Evolutionary conservation across 2,888 invertebrate genomes (phyloP), one percentile per base, ranked within the genome.

Genomic region (Tetranychus piercei): DNA sequence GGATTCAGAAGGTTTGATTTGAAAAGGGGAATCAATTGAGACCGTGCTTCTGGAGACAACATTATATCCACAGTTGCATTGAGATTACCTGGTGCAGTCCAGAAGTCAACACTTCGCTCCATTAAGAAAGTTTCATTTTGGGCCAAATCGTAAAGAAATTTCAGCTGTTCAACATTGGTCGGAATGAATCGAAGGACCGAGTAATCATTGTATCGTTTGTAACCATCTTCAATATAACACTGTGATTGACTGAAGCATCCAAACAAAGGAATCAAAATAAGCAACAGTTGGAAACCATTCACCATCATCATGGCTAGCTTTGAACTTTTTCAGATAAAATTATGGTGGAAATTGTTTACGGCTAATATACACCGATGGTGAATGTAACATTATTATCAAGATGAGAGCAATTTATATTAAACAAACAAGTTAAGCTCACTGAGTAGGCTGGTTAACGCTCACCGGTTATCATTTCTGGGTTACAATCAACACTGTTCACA

Each of bases 1-100:
- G 86, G 90, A 34, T 85, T 81, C 75, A 91, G 86, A 74, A 87
- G 86, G 77, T 87, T 86, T 66, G 86, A 84, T 75, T 84, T 83
- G 64, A 92, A 85, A 75, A 86, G 83, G 73, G 86, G 83, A 74
- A 87, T 85, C 2, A 90, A 88, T 77, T 86, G 86, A 72, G 75
- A 74, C 22, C 78, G 86, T 4, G 80, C 84, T 76, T 87, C 86
- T 1, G 90, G 89, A 0, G 90, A 87, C 15, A 91, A 87, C 73
- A 91, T 85, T 6, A 91, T 83, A 80, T 91, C 91, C 0, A 79
- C 76, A 1, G 76, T 71, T 43, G 76, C 75, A 45, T 78, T 77
- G 64, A 77, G 71, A 15, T 8, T 43, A 18, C 67, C 44, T 0
- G 77, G 76, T 1, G 44, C 34, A 11, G 75, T 78, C 78, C 78